Evolutionary conservation across 2,113 vertebrate genomes (phyloP), one percentile per base, ranked within the genome.

Genomic region (Stictonetta naevosa): DNA sequence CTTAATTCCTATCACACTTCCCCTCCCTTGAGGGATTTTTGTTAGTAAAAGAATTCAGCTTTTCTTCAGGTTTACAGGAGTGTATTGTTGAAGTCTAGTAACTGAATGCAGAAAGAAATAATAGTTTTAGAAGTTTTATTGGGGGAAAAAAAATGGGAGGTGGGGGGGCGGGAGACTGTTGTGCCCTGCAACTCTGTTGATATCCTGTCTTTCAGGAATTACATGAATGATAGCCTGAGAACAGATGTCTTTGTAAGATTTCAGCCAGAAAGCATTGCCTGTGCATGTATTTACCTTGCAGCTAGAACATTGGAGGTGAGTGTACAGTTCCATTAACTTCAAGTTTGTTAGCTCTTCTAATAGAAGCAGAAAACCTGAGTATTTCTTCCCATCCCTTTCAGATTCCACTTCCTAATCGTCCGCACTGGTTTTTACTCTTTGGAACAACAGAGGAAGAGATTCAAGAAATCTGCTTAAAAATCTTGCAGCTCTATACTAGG

Each of bases 221-320:
- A 99, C 96, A 99, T 99, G 98, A 99, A 99, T 1, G 98, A 99
- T 85, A 98, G 98, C 88, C 96, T 99, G 53, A 98, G 98, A 72
- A 99, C 98, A 6, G 98, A 99, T 26, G 98, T 99, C 31, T 99
- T 99, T 56, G 97, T 99, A 10, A 96, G 98, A 59, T 99, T 98
- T 94, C 98, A 98, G 75, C 98, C 98, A 3, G 98, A 99, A 83
- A 99, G 98, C 34, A 98, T 99, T 17, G 98, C 98, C 69, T 99
- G 98, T 59, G 98, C 98, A 22, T 99, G 98, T 59, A 99, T 98
- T 86, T 99, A 98, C 86, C 97, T 99, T 8, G 98, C 98, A 29
- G 98, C 98, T 29, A 97, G 98, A 87, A 98, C 98, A 0, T 95
- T 99, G 77, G 98, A 99, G 98, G 98, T 99, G 52, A 94, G 97